These are phyloP conservation scores for Aphyosemion australe DNA, from an alignment of 2,113 vertebrate species.

Conservation along the genomic window DNA sequence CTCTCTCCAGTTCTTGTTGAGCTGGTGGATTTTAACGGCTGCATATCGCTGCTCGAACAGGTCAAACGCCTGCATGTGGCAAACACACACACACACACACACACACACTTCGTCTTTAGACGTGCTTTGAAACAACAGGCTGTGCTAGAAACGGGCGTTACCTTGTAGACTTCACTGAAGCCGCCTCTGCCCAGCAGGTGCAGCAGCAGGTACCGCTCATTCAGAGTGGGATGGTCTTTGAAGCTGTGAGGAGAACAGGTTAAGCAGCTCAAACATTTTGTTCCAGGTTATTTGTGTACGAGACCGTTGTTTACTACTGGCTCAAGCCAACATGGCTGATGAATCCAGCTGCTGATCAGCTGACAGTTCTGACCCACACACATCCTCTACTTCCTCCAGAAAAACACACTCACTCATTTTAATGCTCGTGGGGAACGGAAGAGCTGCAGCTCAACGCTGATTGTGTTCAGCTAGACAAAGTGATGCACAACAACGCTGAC, in stretches of 20 bases:
- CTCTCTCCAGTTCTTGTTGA: constrained; percentile 99
- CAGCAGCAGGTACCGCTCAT: constrained; percentile 96
- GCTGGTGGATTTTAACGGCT: constrained; percentile 99
- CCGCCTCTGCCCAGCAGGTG: constrained; percentile 97
- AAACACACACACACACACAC: constrained; percentile 6
- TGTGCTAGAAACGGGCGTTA: constrained; percentile 46
- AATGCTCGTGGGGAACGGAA: no score
- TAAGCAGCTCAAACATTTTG: background rate
- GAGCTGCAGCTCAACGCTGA: no score
- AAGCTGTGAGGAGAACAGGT: constrained; percentile 79
- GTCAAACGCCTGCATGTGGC: constrained; percentile 90
- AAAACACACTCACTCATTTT: no score
- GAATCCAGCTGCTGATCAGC: background rate
- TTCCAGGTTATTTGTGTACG: no score
- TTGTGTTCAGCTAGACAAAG: no score
- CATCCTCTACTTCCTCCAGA: background rate
- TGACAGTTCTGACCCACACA: background rate
- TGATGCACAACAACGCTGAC: no score
- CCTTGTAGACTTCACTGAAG: constrained; percentile 99
- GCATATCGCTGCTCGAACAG: constrained; percentile 98
- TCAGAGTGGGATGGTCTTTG: constrained; percentile 99
- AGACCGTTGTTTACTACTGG: background rate
- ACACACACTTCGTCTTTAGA: background rate
- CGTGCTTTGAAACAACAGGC: no score
- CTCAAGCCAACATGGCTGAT: background rate